Evolutionary conservation across 2,113 vertebrate genomes (phyloP).

Genomic region (Harpagus bidentatus): DNA sequence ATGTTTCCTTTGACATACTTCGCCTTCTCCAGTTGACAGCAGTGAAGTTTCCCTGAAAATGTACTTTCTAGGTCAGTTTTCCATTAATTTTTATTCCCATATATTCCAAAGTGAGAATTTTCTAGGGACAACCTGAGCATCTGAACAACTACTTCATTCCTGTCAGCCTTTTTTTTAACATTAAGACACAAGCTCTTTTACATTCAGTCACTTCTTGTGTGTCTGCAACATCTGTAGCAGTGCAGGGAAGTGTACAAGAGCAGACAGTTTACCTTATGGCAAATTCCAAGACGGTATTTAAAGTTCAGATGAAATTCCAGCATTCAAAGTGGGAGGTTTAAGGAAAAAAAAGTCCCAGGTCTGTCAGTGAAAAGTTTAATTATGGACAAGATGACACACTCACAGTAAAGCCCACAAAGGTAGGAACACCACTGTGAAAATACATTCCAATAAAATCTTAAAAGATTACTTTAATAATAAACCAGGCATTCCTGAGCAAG

Average conservation of each 20-base stretch:
- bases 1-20: conserved; percentile 39
- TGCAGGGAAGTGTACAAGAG: not conserved
- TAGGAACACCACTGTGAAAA: conserved; percentile 47
- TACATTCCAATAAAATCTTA: conserved; percentile 77
- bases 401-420: conserved; percentile 35
- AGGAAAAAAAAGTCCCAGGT: not conserved
- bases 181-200: not conserved
- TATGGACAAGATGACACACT: conserved; percentile 58
- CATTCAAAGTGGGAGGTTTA: conserved; percentile 8
- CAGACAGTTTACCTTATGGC: conserved; percentile 9
- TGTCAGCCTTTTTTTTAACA: not conserved
- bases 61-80: not conserved
- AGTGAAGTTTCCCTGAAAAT: conserved; percentile 20
- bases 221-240: not conserved
- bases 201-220: not conserved
- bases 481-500: conserved; percentile 76
- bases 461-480: conserved; percentile 79
- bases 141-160: not conserved
- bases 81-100: not conserved
- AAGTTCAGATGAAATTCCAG: conserved; percentile 26
- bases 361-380: conserved; percentile 39
- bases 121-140: not conserved
- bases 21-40: not conserved
- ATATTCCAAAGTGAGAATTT: not conserved
- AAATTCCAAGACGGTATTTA: conserved; percentile 24